phyloP scores from a whole-genome alignment of 2,797 vertebrate species.

The Odontamblyopus lacepedii region DNA sequence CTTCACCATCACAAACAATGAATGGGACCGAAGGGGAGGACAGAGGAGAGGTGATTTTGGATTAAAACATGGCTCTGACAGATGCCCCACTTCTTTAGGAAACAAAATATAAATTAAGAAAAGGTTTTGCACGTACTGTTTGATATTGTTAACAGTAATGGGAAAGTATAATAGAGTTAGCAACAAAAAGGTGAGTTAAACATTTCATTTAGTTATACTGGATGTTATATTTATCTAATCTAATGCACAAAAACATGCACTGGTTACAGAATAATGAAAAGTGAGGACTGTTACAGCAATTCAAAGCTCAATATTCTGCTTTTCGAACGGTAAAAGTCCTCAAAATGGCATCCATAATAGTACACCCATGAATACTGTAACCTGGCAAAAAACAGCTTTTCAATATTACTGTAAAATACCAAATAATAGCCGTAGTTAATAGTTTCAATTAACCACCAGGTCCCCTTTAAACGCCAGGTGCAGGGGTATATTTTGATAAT shows the following conservation, averaged over 20 bases:
- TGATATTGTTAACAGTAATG: not conserved
- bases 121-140: not conserved
- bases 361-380: not conserved
- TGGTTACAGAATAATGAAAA: not conserved
- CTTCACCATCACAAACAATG: constrained; percentile 35
- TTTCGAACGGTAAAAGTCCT: no score
- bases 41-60: constrained; percentile 7
- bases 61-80: constrained; percentile 16
- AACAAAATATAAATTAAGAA: not conserved
- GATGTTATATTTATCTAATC: not conserved
- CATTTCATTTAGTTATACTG: not conserved
- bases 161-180: not conserved
- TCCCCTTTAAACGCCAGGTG: no score
- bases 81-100: constrained; percentile 17
- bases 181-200: not conserved
- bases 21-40: constrained; percentile 10
- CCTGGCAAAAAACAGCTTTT: not conserved
- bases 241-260: not conserved
- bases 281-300: no score
- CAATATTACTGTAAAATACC: not conserved
- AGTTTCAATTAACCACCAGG: no score
- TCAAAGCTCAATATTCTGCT: no score
- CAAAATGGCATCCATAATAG: not conserved
- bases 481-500: no score
- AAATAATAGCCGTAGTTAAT: no score